Conservation (phyloP, 2,113 vertebrate genomes). For the Mormoops blainvillei region DNA sequence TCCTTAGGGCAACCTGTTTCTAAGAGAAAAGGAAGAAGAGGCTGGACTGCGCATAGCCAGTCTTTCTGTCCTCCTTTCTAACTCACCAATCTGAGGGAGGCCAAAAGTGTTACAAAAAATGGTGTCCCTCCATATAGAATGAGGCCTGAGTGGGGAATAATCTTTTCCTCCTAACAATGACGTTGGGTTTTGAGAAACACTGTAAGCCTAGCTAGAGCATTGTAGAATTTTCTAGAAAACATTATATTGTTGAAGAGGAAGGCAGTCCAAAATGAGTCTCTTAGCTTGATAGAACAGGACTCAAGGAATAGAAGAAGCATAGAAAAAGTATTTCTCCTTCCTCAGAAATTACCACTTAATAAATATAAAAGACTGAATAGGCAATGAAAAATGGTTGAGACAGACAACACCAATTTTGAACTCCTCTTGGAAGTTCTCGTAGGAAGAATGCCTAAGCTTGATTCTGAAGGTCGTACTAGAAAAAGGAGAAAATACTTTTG, state of each 20-base stretch:
- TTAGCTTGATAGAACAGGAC: not conserved
- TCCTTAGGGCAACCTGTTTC: not conserved
- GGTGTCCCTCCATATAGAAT: not conserved
- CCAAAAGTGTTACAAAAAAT: not conserved
- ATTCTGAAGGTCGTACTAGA: not conserved
- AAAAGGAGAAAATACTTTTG: not conserved
- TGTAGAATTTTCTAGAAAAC: not conserved
- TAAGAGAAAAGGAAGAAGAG: not conserved
- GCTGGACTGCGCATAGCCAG: rapidly evolving
- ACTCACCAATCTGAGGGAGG: not conserved
- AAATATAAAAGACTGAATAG: not conserved
- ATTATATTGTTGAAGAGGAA: not conserved
- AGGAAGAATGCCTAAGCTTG: not conserved
- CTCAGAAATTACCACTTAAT: not conserved
- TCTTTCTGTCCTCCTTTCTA: not conserved
- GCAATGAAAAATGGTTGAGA: not conserved
- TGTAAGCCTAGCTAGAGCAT: not conserved
- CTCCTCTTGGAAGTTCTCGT: not conserved
- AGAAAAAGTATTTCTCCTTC: not conserved
- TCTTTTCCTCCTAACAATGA: not conserved
- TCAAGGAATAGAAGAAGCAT: not conserved
- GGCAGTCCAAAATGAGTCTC: not conserved
- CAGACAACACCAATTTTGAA: not conserved
- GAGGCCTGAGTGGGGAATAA: not conserved
- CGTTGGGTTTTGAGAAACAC: not conserved